A percentile compares a stretch with the other conserved stretches of the same genome.
Evolutionary conservation across 2,888 invertebrate genomes (phyloP).

Genomic region (Ochropleura leucogaster): DNA sequence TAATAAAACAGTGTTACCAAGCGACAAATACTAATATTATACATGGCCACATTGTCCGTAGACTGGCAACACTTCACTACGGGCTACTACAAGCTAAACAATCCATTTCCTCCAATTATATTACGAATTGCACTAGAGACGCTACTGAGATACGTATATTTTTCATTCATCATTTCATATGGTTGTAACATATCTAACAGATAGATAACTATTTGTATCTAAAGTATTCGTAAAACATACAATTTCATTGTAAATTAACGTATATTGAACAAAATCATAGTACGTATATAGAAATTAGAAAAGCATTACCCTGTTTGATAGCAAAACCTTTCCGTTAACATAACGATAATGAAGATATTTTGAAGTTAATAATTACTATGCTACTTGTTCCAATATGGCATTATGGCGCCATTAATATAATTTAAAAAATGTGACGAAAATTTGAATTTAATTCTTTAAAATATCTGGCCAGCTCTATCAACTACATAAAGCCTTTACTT

Average conservation of each 20-base stretch:
- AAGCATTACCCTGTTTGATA: background rate
- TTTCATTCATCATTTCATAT: slow-evolving; percentile 56
- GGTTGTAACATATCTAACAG: background rate
- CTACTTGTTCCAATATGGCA: background rate
- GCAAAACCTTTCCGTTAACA: background rate
- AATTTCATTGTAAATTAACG: background rate
- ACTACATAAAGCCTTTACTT: background rate
- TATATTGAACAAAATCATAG: background rate
- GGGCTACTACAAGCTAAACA: slow-evolving; percentile 45
- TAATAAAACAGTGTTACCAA: slow-evolving; percentile 20
- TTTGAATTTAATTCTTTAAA: background rate
- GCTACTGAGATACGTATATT: slow-evolving; percentile 32
- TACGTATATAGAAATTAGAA: background rate
- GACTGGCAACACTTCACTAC: slow-evolving; percentile 39
- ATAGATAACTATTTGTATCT: background rate
- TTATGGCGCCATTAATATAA: background rate
- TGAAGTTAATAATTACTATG: background rate
- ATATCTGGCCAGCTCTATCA: background rate
- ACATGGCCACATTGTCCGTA: slow-evolving; percentile 14
- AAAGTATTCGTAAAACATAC: background rate
- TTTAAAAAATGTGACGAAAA: background rate
- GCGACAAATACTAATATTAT: slow-evolving; percentile 5
- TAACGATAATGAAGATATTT: background rate
- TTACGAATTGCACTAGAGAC: slow-evolving; percentile 34
- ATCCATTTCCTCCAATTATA: slow-evolving; percentile 59